Conservation (phyloP, 2,888 invertebrate species). For the Eremobia ochroleuca region DNA sequence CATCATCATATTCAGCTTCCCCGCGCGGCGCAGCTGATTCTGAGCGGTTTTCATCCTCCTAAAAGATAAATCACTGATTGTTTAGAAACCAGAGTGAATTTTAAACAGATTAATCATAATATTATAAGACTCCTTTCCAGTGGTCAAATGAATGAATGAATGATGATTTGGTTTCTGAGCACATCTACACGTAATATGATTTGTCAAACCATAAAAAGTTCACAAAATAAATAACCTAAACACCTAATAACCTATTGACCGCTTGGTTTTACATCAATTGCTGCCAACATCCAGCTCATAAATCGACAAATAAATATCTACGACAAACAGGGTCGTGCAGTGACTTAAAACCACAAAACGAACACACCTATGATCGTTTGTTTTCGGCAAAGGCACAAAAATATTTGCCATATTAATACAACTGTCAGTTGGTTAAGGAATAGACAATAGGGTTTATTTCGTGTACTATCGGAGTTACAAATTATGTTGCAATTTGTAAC, state of each 20-base stretch:
- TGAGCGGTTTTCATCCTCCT: constrained; percentile 95
- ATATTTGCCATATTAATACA: too few relatives aligned
- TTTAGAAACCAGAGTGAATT: background rate
- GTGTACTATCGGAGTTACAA: background rate
- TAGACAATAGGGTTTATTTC: background rate
- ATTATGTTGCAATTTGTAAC: background rate
- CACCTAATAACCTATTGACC: background rate
- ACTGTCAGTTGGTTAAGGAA: background rate
- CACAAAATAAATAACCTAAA: too few relatives aligned
- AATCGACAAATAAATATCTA: too few relatives aligned
- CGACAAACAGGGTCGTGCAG: too few relatives aligned
- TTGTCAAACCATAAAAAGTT: background rate
- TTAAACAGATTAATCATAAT: background rate
- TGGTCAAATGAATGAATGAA: background rate
- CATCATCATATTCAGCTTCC: constrained; percentile 94
- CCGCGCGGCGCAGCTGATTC: constrained; percentile 93
- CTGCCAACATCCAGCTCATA: too few relatives aligned
- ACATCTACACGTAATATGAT: background rate
- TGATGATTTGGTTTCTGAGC: background rate
- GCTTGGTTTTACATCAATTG: too few relatives aligned
- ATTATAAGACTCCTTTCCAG: background rate
- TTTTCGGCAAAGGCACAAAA: too few relatives aligned
- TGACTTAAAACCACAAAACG: too few relatives aligned
- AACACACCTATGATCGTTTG: too few relatives aligned
- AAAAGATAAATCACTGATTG: background rate